Conservation (phyloP, 2,888 invertebrate species). For the Eueremaeus valkanovi region DNA sequence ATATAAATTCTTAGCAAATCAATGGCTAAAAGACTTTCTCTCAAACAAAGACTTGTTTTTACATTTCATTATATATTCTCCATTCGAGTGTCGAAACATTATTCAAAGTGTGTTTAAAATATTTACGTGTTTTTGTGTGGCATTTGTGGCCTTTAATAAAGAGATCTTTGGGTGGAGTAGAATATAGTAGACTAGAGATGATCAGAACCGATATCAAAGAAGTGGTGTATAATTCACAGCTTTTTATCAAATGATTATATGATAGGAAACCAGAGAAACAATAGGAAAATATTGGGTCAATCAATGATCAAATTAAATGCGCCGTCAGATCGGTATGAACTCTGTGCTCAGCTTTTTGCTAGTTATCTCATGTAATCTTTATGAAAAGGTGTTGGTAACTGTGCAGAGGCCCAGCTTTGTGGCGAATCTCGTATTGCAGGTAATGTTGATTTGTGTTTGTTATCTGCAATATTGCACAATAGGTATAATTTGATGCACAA, state of each 20-base stretch:
- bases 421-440: constrained; percentile 4
- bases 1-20: too few species aligned
- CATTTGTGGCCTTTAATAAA: constrained; percentile 21
- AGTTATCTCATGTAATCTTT: neutral
- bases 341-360: neutral
- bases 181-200: neutral
- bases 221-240: neutral
- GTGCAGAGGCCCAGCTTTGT: neutral
- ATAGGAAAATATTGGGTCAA: neutral
- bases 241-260: constrained; percentile 6
- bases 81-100: neutral
- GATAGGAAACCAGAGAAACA: constrained; percentile 6
- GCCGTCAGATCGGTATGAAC: neutral
- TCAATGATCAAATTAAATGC: constrained; percentile 11
- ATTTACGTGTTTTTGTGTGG: neutral
- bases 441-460: neutral
- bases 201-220: constrained; percentile 8
- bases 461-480: constrained; percentile 23
- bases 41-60: neutral
- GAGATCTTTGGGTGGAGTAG: constrained; percentile 35
- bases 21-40: too few species aligned
- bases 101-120: neutral
- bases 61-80: neutral
- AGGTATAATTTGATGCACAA: constrained; percentile 25
- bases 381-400: neutral